Conservation (phyloP, 2,888 invertebrate genomes). For the Brenthis ino region DNA sequence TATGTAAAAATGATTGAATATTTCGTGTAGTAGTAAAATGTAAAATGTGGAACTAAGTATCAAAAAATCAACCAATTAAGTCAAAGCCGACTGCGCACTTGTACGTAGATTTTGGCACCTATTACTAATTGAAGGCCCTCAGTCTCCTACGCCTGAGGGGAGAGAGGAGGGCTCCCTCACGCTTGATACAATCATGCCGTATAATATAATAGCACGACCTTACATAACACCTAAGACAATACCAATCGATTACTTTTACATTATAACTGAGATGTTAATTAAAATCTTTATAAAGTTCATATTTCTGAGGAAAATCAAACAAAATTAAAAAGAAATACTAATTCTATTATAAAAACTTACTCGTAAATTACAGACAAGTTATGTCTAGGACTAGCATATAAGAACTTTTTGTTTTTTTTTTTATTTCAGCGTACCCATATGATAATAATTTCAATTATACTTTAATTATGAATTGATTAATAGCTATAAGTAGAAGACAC, state of each 20-base stretch:
- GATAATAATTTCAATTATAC: no score
- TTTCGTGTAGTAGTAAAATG: no score
- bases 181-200: conserved; percentile 12
- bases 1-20: no score
- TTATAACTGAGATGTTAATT: neutral
- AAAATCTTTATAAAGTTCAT: neutral
- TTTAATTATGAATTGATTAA: no score
- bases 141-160: conserved; percentile 18
- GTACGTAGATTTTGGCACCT: conserved; percentile 37
- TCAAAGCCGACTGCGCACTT: conserved; percentile 26
- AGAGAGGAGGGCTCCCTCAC: neutral
- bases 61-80: conserved; percentile 32
- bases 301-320: no score
- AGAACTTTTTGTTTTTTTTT: no score
- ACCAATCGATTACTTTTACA: neutral
- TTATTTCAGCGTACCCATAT: no score
- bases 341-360: no score
- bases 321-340: no score
- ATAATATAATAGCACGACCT: neutral
- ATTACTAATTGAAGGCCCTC: conserved; percentile 39
- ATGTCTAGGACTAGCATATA: no score
- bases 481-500: no score
- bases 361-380: no score
- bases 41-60: conserved; percentile 11
- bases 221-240: conserved; percentile 10